A percentile compares a stretch with the other conserved stretches of the same genome.
phyloP scores from a whole-genome alignment of 1,140 invertebrate genomes.

The Drosophila kikkawai region DNA sequence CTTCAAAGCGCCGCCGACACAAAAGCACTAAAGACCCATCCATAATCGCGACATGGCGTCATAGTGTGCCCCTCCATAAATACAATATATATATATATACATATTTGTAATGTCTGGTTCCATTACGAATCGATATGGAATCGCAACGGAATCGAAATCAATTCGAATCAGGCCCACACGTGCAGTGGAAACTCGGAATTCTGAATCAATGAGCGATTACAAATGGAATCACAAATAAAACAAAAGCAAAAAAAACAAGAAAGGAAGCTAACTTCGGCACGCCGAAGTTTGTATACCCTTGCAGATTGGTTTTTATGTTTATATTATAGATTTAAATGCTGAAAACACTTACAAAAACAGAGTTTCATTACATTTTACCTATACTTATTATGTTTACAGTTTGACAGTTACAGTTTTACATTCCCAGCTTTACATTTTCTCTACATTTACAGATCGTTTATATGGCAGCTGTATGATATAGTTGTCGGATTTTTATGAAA shows the following conservation, averaged over 20 bases:
- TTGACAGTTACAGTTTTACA: too few species aligned
- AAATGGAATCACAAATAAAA: conserved; percentile 39
- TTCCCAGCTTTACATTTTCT: too few species aligned
- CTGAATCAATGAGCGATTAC: conserved; percentile 57
- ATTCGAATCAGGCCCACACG: conserved; percentile 27
- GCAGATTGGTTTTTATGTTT: too few species aligned
- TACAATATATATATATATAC: not conserved
- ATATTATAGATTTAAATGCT: too few species aligned
- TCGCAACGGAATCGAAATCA: conserved; percentile 24
- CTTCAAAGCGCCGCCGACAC: conserved; percentile 40
- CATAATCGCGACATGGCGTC: conserved; percentile 41
- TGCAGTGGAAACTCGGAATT: conserved; percentile 32
- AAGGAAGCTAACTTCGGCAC: too few species aligned
- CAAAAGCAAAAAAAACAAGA: not conserved
- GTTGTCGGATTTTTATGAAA: too few species aligned
- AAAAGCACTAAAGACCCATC: conserved; percentile 33
- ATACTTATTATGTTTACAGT: too few species aligned
- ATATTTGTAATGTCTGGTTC: conserved; percentile 34
- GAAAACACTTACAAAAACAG: too few species aligned
- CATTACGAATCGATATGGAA: conserved; percentile 45
- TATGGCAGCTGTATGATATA: too few species aligned
- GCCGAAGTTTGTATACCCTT: too few species aligned
- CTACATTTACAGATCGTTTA: too few species aligned
- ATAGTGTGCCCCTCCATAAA: conserved; percentile 4
- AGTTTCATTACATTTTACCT: too few species aligned